Conservation (phyloP, 2,888 invertebrate genomes). For the Euplexia lucipara region DNA sequence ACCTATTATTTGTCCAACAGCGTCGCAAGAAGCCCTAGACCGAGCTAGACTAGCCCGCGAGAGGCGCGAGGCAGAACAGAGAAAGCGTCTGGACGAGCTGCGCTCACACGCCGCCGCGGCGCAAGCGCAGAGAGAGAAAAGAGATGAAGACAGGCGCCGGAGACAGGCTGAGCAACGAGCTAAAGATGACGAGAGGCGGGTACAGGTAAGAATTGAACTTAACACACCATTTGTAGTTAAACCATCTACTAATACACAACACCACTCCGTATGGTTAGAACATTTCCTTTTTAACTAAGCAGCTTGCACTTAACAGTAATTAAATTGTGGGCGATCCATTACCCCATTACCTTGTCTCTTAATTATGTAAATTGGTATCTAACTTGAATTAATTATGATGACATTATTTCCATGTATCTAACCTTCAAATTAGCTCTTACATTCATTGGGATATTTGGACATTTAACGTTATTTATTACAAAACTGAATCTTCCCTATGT, state of each 20-base stretch:
- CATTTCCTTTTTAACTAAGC: neutral
- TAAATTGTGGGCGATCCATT: constrained; percentile 14
- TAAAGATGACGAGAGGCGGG: constrained; percentile 93
- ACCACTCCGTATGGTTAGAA: neutral
- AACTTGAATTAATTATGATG: neutral
- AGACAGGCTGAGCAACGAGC: constrained; percentile 96
- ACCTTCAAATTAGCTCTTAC: neutral
- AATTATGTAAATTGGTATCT: neutral
- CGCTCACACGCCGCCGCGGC: constrained; percentile 97
- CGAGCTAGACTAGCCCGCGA: constrained; percentile 95
- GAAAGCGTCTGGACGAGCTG: constrained; percentile 96
- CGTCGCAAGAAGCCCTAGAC: constrained; percentile 89
- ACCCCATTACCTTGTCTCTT: neutral
- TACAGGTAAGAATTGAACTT: constrained; percentile 70
- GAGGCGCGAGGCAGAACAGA: constrained; percentile 97
- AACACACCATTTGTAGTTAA: neutral
- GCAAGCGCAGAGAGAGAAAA: constrained; percentile 97
- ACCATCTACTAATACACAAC: constrained; percentile 21
- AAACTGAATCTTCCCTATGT: neutral
- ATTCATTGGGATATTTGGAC: neutral
- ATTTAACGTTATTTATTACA: neutral
- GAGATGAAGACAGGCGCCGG: constrained; percentile 95
- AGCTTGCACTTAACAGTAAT: neutral
- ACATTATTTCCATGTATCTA: neutral
- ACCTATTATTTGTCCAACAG: constrained; percentile 60